Evolutionary conservation across 2,888 invertebrate genomes (phyloP).

Genomic region (Agrochola macilenta): DNA sequence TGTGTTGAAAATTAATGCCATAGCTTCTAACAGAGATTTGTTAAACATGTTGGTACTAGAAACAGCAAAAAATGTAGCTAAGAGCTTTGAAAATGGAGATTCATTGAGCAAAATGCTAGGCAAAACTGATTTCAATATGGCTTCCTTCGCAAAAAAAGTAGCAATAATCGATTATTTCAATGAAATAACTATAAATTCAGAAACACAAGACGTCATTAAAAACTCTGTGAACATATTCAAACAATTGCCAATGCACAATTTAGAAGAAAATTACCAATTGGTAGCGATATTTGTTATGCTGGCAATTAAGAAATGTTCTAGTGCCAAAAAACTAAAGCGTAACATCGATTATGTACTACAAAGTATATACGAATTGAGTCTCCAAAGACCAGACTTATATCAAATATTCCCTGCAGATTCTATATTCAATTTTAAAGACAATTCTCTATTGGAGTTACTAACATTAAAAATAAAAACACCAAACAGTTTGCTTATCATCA

Average conservation of each 20-base stretch:
- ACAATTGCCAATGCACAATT: constrained; percentile 79
- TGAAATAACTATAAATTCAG: constrained; percentile 66
- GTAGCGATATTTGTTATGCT: constrained; percentile 81
- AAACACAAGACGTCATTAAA: constrained; percentile 71
- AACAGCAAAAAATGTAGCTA: constrained; percentile 77
- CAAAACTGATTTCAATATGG: constrained; percentile 79
- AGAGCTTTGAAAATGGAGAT: constrained; percentile 79
- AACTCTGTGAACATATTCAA: constrained; percentile 79
- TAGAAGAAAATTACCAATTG: constrained; percentile 85
- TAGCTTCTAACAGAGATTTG: constrained; percentile 77
- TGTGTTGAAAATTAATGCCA: constrained; percentile 73
- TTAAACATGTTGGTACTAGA: constrained; percentile 80
- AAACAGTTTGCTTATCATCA: constrained; percentile 78
- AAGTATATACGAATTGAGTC: constrained; percentile 82
- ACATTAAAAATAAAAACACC: constrained; percentile 82
- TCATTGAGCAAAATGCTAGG: constrained; percentile 77
- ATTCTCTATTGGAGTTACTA: constrained; percentile 77
- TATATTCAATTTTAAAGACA: constrained; percentile 82
- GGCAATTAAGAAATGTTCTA: constrained; percentile 80
- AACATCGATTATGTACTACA: constrained; percentile 79
- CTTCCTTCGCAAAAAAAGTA: constrained; percentile 73
- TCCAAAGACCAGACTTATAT: constrained; percentile 84
- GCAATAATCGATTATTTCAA: constrained; percentile 75
- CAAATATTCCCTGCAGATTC: constrained; percentile 81
- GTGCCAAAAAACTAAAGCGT: constrained; percentile 78